phyloP scores from a whole-genome alignment of 2,113 vertebrate species.

The Dascyllus trimaculatus region DNA sequence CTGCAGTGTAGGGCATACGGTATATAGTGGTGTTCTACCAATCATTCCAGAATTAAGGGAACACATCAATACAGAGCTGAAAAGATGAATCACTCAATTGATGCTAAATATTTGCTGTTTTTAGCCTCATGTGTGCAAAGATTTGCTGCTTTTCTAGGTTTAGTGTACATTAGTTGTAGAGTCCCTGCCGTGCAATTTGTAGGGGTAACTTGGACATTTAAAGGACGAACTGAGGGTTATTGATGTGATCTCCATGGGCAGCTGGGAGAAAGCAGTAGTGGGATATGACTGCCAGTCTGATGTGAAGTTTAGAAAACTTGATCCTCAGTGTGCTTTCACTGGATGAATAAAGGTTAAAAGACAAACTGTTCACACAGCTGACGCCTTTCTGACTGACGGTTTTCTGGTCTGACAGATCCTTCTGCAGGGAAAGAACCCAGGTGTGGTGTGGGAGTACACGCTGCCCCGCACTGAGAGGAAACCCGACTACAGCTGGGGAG shows the following conservation, averaged over 20 bases:
- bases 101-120: no score
- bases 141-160: background rate
- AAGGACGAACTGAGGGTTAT: background rate
- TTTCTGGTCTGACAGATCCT: slow-evolving; percentile 86
- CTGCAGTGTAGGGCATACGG: background rate
- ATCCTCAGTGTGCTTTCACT: background rate
- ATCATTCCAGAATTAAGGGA: no score
- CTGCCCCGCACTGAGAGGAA: slow-evolving; percentile 87
- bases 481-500: slow-evolving; percentile 89
- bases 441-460: slow-evolving; percentile 94
- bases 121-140: no score
- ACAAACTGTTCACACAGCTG: background rate
- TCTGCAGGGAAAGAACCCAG: slow-evolving; percentile 95
- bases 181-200: no score
- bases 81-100: no score
- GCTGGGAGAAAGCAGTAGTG: no score
- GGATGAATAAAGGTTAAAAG: background rate
- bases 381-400: slow-evolving; percentile 23
- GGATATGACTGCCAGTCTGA: no score
- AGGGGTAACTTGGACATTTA: background rate
- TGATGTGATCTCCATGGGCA: background rate
- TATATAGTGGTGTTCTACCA: no score
- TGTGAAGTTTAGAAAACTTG: background rate
- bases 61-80: no score
- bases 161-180: background rate